phyloP scores from a whole-genome alignment of 2,888 invertebrate species.

The Alitta virens region DNA sequence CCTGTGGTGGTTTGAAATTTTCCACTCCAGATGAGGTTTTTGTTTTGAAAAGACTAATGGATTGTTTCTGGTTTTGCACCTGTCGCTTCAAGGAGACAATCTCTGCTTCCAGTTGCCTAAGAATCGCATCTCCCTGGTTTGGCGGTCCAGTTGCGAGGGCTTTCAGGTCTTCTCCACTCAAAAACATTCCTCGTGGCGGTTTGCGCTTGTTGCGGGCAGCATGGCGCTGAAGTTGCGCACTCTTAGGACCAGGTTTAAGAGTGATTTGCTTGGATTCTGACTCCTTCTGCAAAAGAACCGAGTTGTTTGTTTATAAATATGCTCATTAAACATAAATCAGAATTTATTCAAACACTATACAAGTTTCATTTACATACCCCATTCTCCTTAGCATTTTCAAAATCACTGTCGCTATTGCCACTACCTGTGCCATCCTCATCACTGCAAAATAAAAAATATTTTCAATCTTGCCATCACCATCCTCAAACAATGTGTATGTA shows the following conservation, averaged over 20 bases:
- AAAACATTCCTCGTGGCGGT: constrained; percentile 94
- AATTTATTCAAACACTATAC: no score
- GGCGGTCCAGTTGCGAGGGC: constrained; percentile 79
- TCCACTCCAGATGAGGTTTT: constrained; percentile 69
- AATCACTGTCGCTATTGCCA: constrained; percentile 69
- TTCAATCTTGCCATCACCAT: background rate
- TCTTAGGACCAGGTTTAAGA: constrained; percentile 22
- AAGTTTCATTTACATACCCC: constrained; percentile 59
- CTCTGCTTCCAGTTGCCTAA: constrained; percentile 90
- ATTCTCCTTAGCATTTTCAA: constrained; percentile 82
- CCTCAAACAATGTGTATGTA: background rate
- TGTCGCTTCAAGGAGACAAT: constrained; percentile 91
- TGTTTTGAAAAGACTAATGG: constrained; percentile 80
- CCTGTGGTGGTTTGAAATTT: constrained; percentile 63
- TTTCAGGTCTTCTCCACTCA: constrained; percentile 94
- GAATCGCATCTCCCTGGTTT: constrained; percentile 77
- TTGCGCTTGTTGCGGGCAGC: constrained; percentile 67
- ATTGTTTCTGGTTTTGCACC: constrained; percentile 91
- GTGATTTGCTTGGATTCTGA: constrained; percentile 15
- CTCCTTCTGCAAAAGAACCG: constrained; percentile 20
- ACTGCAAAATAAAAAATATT: constrained; percentile 45
- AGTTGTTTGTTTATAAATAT: no score
- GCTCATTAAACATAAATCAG: no score
- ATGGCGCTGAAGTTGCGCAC: constrained; percentile 59
- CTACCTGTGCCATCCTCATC: constrained; percentile 78